These are phyloP conservation scores for Autographa gamma DNA, from an alignment of 2,888 invertebrate species.

Conservation along the genomic window DNA sequence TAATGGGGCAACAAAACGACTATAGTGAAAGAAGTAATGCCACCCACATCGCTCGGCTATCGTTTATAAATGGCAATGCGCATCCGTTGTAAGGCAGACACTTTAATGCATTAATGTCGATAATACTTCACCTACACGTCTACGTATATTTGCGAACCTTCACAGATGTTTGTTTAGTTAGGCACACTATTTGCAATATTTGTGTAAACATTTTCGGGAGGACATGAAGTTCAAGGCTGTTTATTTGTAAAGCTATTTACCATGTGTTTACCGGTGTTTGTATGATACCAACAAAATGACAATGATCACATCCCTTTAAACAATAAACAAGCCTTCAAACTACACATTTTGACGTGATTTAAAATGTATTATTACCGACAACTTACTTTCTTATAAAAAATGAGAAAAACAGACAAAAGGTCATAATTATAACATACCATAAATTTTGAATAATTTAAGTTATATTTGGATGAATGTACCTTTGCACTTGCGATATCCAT, in stretches of 20 bases:
- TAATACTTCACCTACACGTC: constrained; percentile 66
- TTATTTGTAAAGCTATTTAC: constrained; percentile 28
- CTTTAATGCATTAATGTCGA: constrained; percentile 76
- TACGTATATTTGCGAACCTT: constrained; percentile 44
- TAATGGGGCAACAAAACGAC: constrained; percentile 41
- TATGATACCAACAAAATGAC: constrained; percentile 18
- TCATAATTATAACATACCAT: too few species aligned
- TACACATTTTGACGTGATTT: not conserved
- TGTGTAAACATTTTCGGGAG: constrained; percentile 31
- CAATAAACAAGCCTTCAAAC: not conserved
- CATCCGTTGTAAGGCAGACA: constrained; percentile 79
- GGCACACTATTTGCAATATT: constrained; percentile 16
- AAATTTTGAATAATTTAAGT: too few species aligned
- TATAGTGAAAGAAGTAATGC: constrained; percentile 66
- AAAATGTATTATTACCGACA: too few species aligned
- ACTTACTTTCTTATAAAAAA: too few species aligned
- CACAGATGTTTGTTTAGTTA: constrained; percentile 35
- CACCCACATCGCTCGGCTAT: constrained; percentile 78
- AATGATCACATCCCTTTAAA: not conserved
- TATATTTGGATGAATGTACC: constrained; percentile 63
- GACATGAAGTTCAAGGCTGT: constrained; percentile 37
- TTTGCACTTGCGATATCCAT: constrained; percentile 83
- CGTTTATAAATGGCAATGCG: constrained; percentile 80
- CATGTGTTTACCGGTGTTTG: constrained; percentile 21
- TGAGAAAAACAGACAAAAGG: too few species aligned